These are phyloP conservation scores for Plodia interpunctella DNA, from an alignment of 1,140 invertebrate genomes.

Conservation along the genomic window DNA sequence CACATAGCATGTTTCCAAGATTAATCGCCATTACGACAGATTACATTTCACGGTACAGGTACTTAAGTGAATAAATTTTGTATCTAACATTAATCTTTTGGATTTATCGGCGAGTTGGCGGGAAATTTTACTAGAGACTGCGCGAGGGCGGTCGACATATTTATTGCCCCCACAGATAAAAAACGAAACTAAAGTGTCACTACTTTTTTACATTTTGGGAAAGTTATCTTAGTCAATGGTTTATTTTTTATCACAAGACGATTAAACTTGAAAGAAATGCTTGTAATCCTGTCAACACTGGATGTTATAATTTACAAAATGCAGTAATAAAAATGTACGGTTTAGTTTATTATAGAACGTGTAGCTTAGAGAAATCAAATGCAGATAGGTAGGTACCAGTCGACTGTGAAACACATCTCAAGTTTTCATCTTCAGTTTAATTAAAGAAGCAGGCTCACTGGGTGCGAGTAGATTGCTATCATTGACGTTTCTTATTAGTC, in stretches of 20 bases:
- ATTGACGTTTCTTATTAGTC: slow-evolving; percentile 61
- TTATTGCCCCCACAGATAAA: slow-evolving; percentile 61
- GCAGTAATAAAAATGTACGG: slow-evolving; percentile 13
- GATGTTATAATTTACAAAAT: slow-evolving; percentile 21
- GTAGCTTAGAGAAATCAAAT: not conserved
- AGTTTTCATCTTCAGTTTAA: slow-evolving; percentile 45
- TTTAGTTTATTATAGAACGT: slow-evolving; percentile 1
- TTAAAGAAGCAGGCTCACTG: slow-evolving; percentile 40
- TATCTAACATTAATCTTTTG: slow-evolving; percentile 66
- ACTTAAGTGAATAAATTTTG: slow-evolving; percentile 68
- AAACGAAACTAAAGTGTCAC: slow-evolving; percentile 43
- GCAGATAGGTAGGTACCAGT: not conserved
- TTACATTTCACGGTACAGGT: slow-evolving; percentile 59
- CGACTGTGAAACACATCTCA: slow-evolving; percentile 11
- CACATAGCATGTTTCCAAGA: slow-evolving; percentile 41
- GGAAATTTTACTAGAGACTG: slow-evolving; percentile 44
- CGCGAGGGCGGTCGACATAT: slow-evolving; percentile 60
- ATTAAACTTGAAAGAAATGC: slow-evolving; percentile 35
- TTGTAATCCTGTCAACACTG: slow-evolving; percentile 34
- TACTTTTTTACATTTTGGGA: slow-evolving; percentile 47
- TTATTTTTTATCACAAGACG: slow-evolving; percentile 31
- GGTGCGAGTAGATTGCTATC: slow-evolving; percentile 50
- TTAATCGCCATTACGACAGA: slow-evolving; percentile 62
- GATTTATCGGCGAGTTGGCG: slow-evolving; percentile 64
- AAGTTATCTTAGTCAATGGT: slow-evolving; percentile 33